Base-by-base conservation (phyloP, 2,797 vertebrate species). In the Oceanodroma leucorhoa region DNA sequence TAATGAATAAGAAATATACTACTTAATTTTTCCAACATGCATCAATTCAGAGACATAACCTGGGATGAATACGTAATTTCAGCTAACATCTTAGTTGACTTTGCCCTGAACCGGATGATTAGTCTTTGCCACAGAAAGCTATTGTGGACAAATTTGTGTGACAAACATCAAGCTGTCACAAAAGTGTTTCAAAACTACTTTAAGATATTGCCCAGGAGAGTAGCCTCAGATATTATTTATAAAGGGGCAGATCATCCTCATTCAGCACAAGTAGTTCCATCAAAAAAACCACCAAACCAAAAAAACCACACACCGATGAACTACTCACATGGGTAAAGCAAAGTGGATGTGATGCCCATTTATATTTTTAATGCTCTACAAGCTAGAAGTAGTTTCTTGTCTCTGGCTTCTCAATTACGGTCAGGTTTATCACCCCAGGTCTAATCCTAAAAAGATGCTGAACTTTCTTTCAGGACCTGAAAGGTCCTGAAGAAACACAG, bases 31-130 rank as follows among this genome's bases (percentile, higher is more conserved):
- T 95, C 81, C 82, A 97, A 80, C 75, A 65, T 82, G 50, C 48
- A 72, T 76, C 60, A 93, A 29, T 64, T 83, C 88, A 84, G 83
- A 97, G 91, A 96, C 38, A 61, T 97, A 98, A 98, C 95, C 95
- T 95, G 89, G 96, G 95, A 95, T 84, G 93, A 95, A 58, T 55
- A 78, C 26, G 32, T 91, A 48, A 95, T 95, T 97, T 96, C 79
- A 98, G 95, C 96, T 96, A 97, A 93, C 96, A 97, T 95, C 90
- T 98, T 89, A 93, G 91, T 95, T 97, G 94, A 97, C 92, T 98
- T 98, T 97, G 94, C 93, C 98, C 96, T 41, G 24, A 92, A 97
- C 89, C 94, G 95, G 89, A 98, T 97, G 94, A 97, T 97, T 96
- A 97, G 97, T 96, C 95, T 96, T 96, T 96, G 86, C 95, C 95